Conservation (phyloP, 2,113 vertebrate genomes). For the Xerus inauris region DNA sequence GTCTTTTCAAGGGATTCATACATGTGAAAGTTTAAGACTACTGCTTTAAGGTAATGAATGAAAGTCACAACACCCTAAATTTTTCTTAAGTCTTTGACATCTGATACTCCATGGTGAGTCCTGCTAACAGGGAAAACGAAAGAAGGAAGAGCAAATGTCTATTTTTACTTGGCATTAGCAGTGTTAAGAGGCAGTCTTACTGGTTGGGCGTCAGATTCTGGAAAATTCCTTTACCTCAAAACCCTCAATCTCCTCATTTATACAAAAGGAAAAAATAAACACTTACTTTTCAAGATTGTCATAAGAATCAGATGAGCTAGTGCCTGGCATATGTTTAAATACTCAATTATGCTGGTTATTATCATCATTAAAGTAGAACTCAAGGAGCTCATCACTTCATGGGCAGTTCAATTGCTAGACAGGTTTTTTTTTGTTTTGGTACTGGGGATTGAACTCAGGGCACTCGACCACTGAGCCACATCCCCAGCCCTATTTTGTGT, state of each 20-base stretch:
- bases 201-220: not conserved
- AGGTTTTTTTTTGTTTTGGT: not conserved
- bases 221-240: not conserved
- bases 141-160: not conserved
- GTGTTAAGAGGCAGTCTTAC: not conserved
- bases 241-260: not conserved
- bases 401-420: not conserved
- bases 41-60: not conserved
- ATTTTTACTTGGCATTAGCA: rapidly evolving
- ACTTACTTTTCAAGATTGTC: not conserved
- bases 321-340: not conserved
- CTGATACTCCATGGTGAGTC: not conserved
- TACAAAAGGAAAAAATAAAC: not conserved
- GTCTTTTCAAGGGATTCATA: not conserved
- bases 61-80: not conserved
- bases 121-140: not conserved
- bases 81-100: not conserved
- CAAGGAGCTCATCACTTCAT: not conserved
- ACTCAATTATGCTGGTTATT: not conserved
- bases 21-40: not conserved
- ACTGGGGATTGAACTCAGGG: no score
- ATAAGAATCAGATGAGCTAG: not conserved
- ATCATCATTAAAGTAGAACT: not conserved
- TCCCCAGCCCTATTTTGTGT: no score
- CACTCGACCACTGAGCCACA: no score